Percentiles rank a stretch among this genome's conserved stretches.
phyloP scores from a whole-genome alignment of 2,113 vertebrate species.

The Gnathonemus echidnorhynchus region DNA sequence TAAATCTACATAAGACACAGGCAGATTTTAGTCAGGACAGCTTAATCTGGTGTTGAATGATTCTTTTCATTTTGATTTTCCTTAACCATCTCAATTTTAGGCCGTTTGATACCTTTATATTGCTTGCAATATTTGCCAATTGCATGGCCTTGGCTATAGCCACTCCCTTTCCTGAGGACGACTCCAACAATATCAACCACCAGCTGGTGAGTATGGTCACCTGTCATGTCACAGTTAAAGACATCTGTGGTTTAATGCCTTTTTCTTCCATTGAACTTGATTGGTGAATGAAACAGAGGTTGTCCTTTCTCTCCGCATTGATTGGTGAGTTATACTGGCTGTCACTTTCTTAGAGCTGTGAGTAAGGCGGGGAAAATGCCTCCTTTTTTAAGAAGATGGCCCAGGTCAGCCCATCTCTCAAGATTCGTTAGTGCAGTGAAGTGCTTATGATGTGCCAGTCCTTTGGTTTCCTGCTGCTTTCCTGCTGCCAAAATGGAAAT shows the following conservation, averaged over 20 bases:
- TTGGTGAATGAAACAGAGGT: background rate
- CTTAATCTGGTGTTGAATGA: background rate
- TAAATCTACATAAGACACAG: background rate
- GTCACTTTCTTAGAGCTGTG: background rate
- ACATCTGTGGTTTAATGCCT: background rate
- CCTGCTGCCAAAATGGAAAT: background rate
- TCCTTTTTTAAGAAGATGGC: background rate
- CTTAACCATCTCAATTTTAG: conserved; percentile 73
- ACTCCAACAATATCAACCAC: conserved; percentile 98
- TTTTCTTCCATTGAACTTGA: background rate
- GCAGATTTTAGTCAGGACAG: background rate
- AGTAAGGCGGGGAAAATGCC: background rate
- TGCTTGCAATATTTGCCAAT: conserved; percentile 99
- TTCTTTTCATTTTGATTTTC: conserved; percentile 36
- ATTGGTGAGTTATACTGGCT: background rate
- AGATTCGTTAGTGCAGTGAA: background rate
- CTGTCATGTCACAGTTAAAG: background rate
- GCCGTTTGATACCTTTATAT: conserved; percentile 99
- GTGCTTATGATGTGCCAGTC: background rate
- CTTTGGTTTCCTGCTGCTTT: background rate
- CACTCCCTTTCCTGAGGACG: conserved; percentile 98
- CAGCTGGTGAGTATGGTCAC: conserved; percentile 85
- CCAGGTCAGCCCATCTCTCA: background rate
- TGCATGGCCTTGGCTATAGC: conserved; percentile 99
- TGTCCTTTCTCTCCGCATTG: background rate